Conservation (phyloP, 2,797 vertebrate species). For the Glossophaga mutica region DNA sequence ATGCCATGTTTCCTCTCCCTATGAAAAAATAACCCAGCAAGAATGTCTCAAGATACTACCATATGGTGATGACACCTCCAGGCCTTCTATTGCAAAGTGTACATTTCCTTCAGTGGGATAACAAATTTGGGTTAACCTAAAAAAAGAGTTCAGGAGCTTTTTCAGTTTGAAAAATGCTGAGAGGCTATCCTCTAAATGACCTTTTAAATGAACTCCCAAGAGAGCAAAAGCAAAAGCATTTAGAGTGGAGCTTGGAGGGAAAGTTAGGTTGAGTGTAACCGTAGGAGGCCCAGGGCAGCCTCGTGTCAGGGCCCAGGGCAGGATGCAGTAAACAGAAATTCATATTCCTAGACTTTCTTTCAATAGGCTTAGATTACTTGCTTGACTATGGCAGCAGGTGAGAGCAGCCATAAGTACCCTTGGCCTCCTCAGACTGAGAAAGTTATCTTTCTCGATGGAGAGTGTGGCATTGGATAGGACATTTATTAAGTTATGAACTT, state of each 20-base stretch:
- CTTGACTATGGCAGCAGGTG: background rate
- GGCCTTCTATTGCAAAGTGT: background rate
- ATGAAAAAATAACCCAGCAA: background rate
- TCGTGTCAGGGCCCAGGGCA: background rate
- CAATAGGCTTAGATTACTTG: background rate
- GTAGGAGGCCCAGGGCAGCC: background rate
- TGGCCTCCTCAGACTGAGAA: background rate
- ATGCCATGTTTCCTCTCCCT: background rate
- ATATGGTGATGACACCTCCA: background rate
- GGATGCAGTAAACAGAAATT: background rate
- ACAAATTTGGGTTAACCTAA: constrained; percentile 21
- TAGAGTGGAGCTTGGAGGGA: background rate
- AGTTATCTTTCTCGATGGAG: background rate
- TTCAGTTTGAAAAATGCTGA: background rate
- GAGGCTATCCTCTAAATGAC: background rate
- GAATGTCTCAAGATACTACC: background rate
- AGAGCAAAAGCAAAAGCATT: background rate
- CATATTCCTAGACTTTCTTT: background rate
- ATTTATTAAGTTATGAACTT: background rate
- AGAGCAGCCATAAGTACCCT: background rate
- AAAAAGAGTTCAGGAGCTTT: background rate
- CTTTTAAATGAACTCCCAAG: constrained; percentile 1
- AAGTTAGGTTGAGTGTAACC: background rate
- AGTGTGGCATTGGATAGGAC: background rate
- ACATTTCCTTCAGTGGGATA: constrained; percentile 10